Percentiles rank a stretch among this genome's conserved stretches.
These are phyloP conservation scores for Torymus texanus DNA, from an alignment of 2,888 invertebrate species.

Conservation along the genomic window DNA sequence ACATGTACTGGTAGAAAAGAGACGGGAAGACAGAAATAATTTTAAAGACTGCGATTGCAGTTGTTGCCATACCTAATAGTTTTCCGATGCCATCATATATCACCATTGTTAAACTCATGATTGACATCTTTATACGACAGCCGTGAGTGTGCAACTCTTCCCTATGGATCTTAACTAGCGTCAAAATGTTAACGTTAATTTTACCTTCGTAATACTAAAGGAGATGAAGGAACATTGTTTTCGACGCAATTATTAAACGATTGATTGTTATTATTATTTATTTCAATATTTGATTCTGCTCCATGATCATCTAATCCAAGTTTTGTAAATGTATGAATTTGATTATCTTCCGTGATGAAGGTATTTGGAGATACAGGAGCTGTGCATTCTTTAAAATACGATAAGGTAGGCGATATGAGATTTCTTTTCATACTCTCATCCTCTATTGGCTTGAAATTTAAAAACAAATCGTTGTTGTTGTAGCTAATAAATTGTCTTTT, in stretches of 20 bases:
- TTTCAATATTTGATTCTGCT: slow-evolving; percentile 1
- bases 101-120: no score
- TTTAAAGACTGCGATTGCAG: no score
- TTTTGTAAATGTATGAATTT: slow-evolving; percentile 8
- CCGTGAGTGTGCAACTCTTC: no score
- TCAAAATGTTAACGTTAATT: slow-evolving; percentile 15
- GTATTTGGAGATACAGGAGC: slow-evolving; percentile 64
- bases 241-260: slow-evolving; percentile 31
- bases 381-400: slow-evolving; percentile 52
- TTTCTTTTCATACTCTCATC: slow-evolving; percentile 11
- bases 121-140: no score
- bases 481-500: neutral
- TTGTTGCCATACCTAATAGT: no score
- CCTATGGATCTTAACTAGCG: no score
- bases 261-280: neutral
- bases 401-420: slow-evolving; percentile 48
- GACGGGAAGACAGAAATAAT: no score
- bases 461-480: slow-evolving; percentile 19
- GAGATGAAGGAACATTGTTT: slow-evolving; percentile 40
- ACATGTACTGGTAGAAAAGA: no score
- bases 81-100: no score
- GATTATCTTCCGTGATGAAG: slow-evolving; percentile 52
- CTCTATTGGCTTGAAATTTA: slow-evolving; percentile 21
- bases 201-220: slow-evolving; percentile 54
- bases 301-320: slow-evolving; percentile 28